Evolutionary conservation across 2,113 vertebrate genomes (phyloP), one percentile per base, ranked within the genome.

Genomic region (Kryptolebias marmoratus): DNA sequence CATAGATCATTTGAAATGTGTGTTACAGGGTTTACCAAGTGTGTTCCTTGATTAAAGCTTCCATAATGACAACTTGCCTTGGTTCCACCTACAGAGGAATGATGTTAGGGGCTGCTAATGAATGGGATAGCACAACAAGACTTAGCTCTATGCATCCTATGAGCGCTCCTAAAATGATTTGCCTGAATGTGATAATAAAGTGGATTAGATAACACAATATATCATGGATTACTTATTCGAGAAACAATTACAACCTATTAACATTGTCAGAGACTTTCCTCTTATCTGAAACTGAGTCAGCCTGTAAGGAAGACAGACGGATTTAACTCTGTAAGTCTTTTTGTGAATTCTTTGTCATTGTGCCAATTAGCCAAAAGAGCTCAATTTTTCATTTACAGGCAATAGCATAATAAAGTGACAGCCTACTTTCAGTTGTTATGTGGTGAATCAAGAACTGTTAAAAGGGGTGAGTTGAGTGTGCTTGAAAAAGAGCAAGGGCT

Each of bases 21-120:
- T 64, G 59, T 53, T 14, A 52, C 68, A 7, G 32, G 39, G 36
- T 59, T 77, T 69, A 62, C 52, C 58, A 70, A 63, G 75, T 45
- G 32, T 73, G 54, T 48, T 71, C 4, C 28, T 14, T 83, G 64
- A 79, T 81, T 86, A 67, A 80, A 83, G 45, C 56, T 58, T 10
- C 54, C 45, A 65, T 49, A 64, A 67, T 67, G 55, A 77, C 27
- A 71, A 56, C 31, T 65, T 50, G 32, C 18, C 79, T 64, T 80
- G 61, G 62, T 58, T 45, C 27, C 15, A 59, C 68, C 45, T 63
- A 59, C 22, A 18, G 28, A 59, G n/a, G 68, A 30, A 13, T 74
- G 12, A 62, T 16, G 56, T 9, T 42, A 6, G 9, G 39, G 10
- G 39, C 5, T 42, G 39, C 39, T 8, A 45, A 49, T 14, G 44